A percentile compares a stretch with the other conserved stretches of the same genome.
Evolutionary conservation across 1,140 invertebrate genomes (phyloP).

Genomic region (Alviniconcha marisindica): DNA sequence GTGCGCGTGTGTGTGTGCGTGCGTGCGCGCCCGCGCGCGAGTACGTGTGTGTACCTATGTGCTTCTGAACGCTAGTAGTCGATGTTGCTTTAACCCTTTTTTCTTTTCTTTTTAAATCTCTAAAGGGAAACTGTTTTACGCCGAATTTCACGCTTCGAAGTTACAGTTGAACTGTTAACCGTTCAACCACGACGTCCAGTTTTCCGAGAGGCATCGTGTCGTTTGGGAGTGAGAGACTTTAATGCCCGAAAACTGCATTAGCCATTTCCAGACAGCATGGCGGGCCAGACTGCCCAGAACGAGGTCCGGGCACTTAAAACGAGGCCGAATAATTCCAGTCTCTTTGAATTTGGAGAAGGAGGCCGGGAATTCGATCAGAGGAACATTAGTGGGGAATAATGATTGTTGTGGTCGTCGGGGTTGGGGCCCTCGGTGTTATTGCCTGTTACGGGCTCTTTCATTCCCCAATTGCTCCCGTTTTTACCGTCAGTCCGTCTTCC

Average conservation of each 20-base stretch:
- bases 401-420: conserved; percentile 15
- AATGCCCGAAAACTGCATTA: conserved; percentile 26
- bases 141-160: too few relatives aligned
- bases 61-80: too few relatives aligned
- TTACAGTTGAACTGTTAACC: too few relatives aligned
- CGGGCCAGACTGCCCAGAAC: not conserved
- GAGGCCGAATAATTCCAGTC: conserved; percentile 33
- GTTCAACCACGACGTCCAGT: too few relatives aligned
- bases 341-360: conserved; percentile 15
- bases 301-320: conserved; percentile 29
- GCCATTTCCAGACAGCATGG: not conserved
- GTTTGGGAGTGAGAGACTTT: not conserved
- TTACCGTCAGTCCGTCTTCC: too few relatives aligned
- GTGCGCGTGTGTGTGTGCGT: not conserved
- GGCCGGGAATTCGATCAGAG: conserved; percentile 5
- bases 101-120: too few relatives aligned
- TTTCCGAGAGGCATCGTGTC: too few relatives aligned
- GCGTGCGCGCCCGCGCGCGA: not conserved
- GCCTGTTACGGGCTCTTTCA: too few relatives aligned
- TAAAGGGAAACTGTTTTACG: too few relatives aligned
- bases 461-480: too few relatives aligned
- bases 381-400: conserved; percentile 14
- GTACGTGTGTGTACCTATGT: too few relatives aligned
- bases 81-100: too few relatives aligned
- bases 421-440: not conserved